Evolutionary conservation across 2,797 vertebrate species (phyloP), one percentile per base, ranked within the genome.

Genomic region (Falco naumanni): DNA sequence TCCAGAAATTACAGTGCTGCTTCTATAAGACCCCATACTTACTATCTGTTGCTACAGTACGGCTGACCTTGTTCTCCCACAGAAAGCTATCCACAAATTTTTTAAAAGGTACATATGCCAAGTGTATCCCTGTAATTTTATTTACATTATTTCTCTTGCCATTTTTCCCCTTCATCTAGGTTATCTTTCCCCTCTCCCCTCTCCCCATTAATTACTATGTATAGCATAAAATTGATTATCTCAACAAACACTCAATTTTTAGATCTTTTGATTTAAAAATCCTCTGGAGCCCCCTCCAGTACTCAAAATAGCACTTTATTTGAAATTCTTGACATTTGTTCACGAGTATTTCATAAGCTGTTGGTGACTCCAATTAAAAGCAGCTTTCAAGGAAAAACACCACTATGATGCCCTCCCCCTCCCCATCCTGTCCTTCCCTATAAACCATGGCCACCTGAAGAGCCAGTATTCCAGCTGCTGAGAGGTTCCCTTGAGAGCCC

Each of bases 201-300:
- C 29, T 81, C 41, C 33, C 29, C 47, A 1, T 61, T 16, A 68
- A 68, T 15, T 41, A 56, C 34, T 50, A n/a, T 3, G 3, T 65
- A 64, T 21, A 71, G 50, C 1, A 1, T 0, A 61, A 20, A 86
- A 86, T 0, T 29, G 3, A 80, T 2, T 11, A 8, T 31, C 31
- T 51, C 17, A 61, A 79, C 15, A 78, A 82, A 76, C 10, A 50
- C 0, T 59, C 14, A 7, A 3, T 31, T 85, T 51, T 48, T 31
- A 72, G 26, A n/a, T 43, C 28, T 41, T 72, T 47, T 28, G 3
- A n/a, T 64, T 76, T 79, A 50, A 47, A 93, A 90, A 65, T n/a
- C 28, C 31, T 63, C 56, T 54, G 28, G 48, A 89, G 34, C 14
- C 22, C 14, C 22, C 39, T 45, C 31, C 8, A 17, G 17, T 25